phyloP scores from a whole-genome alignment of 2,888 invertebrate species.

The Cryptosula pallasiana region DNA sequence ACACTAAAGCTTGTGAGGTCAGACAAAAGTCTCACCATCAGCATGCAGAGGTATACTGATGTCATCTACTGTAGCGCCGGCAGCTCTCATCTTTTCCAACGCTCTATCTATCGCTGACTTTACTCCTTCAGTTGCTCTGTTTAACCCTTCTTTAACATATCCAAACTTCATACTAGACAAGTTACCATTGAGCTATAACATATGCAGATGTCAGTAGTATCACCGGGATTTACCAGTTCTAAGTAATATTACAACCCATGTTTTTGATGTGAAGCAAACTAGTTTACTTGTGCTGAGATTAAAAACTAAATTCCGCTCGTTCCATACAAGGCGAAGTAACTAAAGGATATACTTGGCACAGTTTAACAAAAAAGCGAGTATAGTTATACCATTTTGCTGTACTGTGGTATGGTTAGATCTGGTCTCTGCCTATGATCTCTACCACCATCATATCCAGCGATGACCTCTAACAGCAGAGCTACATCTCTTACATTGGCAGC shows the following conservation, averaged over 20 bases:
- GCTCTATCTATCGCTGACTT: conserved; percentile 32
- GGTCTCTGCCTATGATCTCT: conserved; percentile 36
- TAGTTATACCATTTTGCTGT: neutral
- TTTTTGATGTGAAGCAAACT: conserved; percentile 29
- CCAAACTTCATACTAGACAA: conserved; percentile 37
- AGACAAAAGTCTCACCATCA: conserved; percentile 32
- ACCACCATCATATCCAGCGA: conserved; percentile 41
- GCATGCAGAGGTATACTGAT: conserved; percentile 39
- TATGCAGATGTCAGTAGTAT: too few species aligned
- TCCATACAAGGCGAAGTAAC: too few species aligned
- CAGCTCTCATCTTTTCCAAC: conserved; percentile 31
- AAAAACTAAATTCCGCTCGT: too few species aligned
- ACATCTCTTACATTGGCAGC: conserved; percentile 42
- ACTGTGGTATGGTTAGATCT: conserved; percentile 29
- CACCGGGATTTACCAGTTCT: too few species aligned
- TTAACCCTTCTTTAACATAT: conserved; percentile 42
- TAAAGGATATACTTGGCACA: too few species aligned
- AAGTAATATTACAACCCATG: conserved; percentile 31
- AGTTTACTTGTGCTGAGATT: too few species aligned
- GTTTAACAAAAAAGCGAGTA: neutral
- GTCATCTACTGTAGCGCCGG: conserved; percentile 36
- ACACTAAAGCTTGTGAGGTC: neutral
- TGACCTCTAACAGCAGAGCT: conserved; percentile 37
- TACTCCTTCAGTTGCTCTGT: conserved; percentile 32
- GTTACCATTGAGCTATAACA: conserved; percentile 33